Evolutionary conservation across 2,797 vertebrate species (phyloP).

Genomic region (Neopelma chrysocephalum): DNA sequence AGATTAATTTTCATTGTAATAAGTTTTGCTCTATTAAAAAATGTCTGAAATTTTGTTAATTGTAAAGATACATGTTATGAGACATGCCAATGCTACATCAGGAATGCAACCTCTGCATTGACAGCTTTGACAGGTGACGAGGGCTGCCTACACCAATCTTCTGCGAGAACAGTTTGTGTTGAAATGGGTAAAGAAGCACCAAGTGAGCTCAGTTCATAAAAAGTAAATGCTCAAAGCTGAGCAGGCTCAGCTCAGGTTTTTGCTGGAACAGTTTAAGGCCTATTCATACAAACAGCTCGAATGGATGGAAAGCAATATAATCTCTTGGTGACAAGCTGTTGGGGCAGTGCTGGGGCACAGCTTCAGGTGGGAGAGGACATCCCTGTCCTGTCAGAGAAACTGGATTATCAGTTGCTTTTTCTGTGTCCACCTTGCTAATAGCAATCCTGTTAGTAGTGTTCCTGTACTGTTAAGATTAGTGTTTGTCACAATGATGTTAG

Average conservation of each 20-base stretch:
- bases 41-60: not conserved
- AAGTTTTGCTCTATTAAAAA: not conserved
- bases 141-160: not conserved
- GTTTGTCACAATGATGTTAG: not conserved
- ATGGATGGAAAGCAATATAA: not conserved
- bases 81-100: not conserved
- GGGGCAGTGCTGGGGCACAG: not conserved
- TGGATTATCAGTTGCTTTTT: not conserved
- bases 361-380: not conserved
- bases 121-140: not conserved
- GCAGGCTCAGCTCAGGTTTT: not conserved
- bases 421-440: not conserved
- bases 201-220: not conserved
- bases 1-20: not conserved
- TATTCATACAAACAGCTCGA: not conserved
- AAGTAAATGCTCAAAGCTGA: not conserved
- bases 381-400: not conserved
- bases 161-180: not conserved
- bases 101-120: not conserved
- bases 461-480: not conserved
- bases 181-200: not conserved
- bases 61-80: not conserved
- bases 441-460: not conserved
- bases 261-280: not conserved
- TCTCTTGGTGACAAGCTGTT: not conserved